Conservation (phyloP, 2,797 vertebrate species). For the Hephaestus fuliginosus region DNA sequence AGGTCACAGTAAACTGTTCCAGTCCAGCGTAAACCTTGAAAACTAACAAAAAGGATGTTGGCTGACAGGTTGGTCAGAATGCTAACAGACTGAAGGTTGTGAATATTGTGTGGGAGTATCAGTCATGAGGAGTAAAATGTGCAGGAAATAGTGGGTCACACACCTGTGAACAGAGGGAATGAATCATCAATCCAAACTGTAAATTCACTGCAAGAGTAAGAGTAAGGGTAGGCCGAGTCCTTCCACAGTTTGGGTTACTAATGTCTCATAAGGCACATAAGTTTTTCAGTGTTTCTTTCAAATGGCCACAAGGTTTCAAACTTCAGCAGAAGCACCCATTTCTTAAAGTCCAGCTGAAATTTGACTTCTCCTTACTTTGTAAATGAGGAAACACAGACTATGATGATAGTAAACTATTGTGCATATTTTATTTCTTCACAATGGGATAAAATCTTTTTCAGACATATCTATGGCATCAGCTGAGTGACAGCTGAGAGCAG, state of each 20-base stretch:
- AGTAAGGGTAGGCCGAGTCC: neutral
- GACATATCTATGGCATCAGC: neutral
- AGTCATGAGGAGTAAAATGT: conserved; percentile 8
- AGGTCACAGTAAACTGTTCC: conserved; percentile 60
- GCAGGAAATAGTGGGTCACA: conserved; percentile 12
- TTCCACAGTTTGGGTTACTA: neutral
- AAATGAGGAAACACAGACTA: neutral
- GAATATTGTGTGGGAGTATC: conserved; percentile 36
- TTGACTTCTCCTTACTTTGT: neutral
- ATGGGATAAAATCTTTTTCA: neutral
- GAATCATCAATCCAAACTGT: conserved; percentile 28
- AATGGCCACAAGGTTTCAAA: neutral
- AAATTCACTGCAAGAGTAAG: conserved; percentile 5
- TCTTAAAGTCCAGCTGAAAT: neutral
- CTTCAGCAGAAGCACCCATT: neutral
- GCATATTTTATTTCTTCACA: neutral
- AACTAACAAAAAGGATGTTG: conserved; percentile 39
- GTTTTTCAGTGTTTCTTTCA: neutral
- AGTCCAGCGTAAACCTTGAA: conserved; percentile 37
- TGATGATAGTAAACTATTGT: neutral
- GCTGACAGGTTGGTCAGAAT: conserved; percentile 25
- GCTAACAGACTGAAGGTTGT: conserved; percentile 31
- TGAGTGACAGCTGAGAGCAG: too few relatives aligned
- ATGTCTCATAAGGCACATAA: neutral
- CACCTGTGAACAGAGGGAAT: conserved; percentile 2